A percentile compares a stretch with the other conserved stretches of the same genome.
Conservation (phyloP, 2,797 vertebrate genomes). For the Fundulus diaphanus region DNA sequence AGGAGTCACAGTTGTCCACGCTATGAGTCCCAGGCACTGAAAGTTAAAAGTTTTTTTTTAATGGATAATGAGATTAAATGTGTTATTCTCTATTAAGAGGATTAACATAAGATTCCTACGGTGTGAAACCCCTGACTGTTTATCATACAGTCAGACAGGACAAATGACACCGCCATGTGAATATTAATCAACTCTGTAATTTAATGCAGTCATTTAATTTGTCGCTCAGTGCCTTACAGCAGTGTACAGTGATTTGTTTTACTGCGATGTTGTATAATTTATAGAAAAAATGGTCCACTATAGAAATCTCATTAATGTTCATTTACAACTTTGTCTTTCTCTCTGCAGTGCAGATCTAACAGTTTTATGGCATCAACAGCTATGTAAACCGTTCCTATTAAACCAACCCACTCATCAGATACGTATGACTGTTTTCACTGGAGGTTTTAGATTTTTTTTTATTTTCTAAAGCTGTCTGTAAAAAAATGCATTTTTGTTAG, state of each 20-base stretch:
- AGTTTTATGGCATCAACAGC: not conserved
- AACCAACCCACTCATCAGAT: not conserved
- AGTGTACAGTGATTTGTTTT: not conserved
- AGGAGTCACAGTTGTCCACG: conserved; percentile 6
- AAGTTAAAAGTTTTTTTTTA: not conserved
- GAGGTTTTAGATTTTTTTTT: not conserved
- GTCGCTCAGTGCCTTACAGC: not conserved
- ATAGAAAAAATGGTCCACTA: not conserved
- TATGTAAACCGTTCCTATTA: not conserved
- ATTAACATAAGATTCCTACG: conserved; percentile 34
- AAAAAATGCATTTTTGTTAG: not conserved
- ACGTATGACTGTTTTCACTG: not conserved
- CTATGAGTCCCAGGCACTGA: not conserved
- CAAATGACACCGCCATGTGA: conserved; percentile 7
- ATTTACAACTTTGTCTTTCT: not conserved
- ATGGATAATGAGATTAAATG: conserved; percentile 28
- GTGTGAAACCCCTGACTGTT: conserved; percentile 5
- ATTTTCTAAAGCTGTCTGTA: not conserved
- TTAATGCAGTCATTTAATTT: conserved; percentile 4
- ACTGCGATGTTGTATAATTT: not conserved
- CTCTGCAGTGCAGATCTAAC: not conserved
- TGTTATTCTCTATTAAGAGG: conserved; percentile 30
- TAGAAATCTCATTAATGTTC: not conserved
- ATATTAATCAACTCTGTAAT: conserved; percentile 24
- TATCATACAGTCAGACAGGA: conserved; percentile 12